Conservation (phyloP, 2,113 vertebrate species). For the Elanus axillaris region DNA sequence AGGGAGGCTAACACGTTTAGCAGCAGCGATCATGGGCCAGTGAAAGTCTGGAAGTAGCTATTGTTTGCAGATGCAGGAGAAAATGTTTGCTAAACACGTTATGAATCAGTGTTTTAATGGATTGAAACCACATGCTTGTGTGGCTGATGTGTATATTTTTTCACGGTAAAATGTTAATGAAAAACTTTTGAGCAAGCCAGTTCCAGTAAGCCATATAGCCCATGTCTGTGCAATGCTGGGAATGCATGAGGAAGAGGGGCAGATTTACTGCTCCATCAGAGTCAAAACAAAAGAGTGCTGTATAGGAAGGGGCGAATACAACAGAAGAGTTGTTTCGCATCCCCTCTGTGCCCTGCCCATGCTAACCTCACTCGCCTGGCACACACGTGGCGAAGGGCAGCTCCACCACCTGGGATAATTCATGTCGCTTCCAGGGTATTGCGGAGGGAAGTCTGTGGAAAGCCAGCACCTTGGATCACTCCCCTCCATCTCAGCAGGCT, state of each 20-base stretch:
- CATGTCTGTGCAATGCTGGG: background rate
- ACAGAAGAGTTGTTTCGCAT: background rate
- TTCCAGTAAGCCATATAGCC: background rate
- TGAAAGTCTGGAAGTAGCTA: slow-evolving; percentile 52
- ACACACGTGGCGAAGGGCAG: background rate
- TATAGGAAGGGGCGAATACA: background rate
- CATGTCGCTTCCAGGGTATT: background rate
- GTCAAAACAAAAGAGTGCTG: background rate
- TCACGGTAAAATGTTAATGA: slow-evolving; percentile 39
- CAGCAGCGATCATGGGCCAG: background rate
- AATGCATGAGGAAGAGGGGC: background rate
- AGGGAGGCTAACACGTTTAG: background rate
- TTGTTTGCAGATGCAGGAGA: slow-evolving; percentile 46
- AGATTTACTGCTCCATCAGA: background rate
- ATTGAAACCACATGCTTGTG: slow-evolving; percentile 56
- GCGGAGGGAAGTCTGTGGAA: background rate
- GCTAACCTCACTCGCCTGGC: background rate
- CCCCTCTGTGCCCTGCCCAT: rapidly evolving
- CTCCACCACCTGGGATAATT: background rate
- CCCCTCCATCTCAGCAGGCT: background rate
- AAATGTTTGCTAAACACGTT: slow-evolving; percentile 44
- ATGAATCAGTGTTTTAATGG: slow-evolving; percentile 43
- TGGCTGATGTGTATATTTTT: slow-evolving; percentile 30
- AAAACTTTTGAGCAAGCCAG: background rate
- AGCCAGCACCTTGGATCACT: background rate